Evolutionary conservation across 2,888 invertebrate species (phyloP), one percentile per base, ranked within the genome.

Genomic region (Pilophorus perplexus): DNA sequence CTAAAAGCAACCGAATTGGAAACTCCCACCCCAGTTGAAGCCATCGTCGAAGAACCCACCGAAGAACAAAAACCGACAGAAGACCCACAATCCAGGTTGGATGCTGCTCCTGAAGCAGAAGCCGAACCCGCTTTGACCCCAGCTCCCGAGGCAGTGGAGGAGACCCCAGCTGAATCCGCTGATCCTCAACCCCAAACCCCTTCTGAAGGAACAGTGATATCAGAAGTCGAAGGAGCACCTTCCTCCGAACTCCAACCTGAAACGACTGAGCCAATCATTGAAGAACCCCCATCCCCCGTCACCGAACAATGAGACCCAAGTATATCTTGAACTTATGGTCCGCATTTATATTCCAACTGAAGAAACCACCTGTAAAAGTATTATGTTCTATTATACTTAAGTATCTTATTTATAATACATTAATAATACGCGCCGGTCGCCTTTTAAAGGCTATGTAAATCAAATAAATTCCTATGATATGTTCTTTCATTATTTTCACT

Each of bases 191-290:
- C 10, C 20, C 28, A 44, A 44, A 46, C 28, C 20, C 4, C 27
- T 4, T 27, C 40, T 12, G 18, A 48, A 6, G 4, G 55, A 12
- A n/a, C n/a, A n/a, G 20, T 37, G 23, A 22, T 55, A 38, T 22
- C 37, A 1, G 55, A 55, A 38, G 38, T 55, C n/a, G n/a, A 25
- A 12, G 55, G 22, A 27, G 8, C 20, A 1, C 37, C 55, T 12
- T 37, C 55, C 8, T 20, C 38, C 18, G 55, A 55, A 5, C 12
- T 38, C 6, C 12, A 33, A 52, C 5, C 3, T 3, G 37, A 54
- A 20, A 55, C 55, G 23, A 55, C 37, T 37, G 55, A 55, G 22
- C 55, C 55, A 33, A 38, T 55, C 18, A 14, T 55, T 38, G 55
- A 55, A 38, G 55, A 55, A 55, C 55, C 55, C 20, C 10, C 23